These are phyloP conservation scores for Dasypus novemcinctus DNA, from an alignment of 2,113 vertebrate species.

Conservation along the genomic window DNA sequence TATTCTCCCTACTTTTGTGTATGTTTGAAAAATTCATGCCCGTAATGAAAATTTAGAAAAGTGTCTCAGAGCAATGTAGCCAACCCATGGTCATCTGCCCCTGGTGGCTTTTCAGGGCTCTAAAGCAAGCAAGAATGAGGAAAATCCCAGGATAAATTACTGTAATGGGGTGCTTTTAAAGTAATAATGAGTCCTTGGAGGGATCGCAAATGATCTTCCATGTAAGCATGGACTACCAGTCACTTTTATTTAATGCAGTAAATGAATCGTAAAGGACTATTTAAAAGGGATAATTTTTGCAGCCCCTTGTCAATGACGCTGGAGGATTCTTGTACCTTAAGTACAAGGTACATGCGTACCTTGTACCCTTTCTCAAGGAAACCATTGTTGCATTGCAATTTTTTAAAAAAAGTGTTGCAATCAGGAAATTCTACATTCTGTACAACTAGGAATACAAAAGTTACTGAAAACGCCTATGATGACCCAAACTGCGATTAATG, in stretches of 20 bases:
- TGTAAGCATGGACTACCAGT: background rate
- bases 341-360: too few species aligned
- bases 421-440: conserved; percentile 11
- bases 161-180: conserved; percentile 42
- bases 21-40: conserved; percentile 17
- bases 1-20: background rate
- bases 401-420: background rate
- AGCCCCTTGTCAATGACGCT: background rate
- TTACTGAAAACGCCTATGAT: background rate
- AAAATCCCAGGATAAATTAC: background rate
- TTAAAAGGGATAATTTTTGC: conserved; percentile 9
- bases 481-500: background rate
- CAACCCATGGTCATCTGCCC: background rate
- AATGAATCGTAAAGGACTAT: conserved; percentile 6
- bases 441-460: background rate
- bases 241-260: conserved; percentile 46
- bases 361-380: conserved; percentile 8
- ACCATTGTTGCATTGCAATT: background rate
- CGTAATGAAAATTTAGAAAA: conserved; percentile 21
- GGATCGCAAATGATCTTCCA: conserved; percentile 49
- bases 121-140: background rate
- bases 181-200: conserved; percentile 9
- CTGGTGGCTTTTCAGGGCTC: background rate
- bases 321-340: background rate
- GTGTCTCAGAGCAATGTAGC: background rate